Conservation (phyloP, 2,888 invertebrate genomes). For the Hirudinaria manillensis region DNA sequence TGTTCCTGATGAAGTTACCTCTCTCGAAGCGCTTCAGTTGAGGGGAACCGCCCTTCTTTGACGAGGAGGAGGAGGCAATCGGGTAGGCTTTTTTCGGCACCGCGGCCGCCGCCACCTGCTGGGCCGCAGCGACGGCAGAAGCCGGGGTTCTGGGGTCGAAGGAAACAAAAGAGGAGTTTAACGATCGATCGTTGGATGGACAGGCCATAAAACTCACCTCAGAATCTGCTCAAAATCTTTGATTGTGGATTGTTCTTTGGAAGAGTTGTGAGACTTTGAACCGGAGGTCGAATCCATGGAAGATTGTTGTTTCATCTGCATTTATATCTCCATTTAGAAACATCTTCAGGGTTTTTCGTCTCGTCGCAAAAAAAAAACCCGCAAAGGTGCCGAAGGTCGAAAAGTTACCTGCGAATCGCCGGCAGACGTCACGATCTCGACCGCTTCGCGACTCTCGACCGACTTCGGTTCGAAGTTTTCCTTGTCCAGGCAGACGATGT, state of each 20-base stretch:
- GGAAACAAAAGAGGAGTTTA: background rate
- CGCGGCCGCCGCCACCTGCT: background rate
- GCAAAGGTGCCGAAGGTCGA: too few relatives aligned
- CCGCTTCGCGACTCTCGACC: background rate
- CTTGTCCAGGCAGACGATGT: background rate
- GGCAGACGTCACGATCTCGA: background rate
- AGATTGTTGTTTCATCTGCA: conserved; percentile 5
- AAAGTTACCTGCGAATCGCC: background rate
- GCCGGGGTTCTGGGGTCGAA: background rate
- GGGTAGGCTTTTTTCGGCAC: too few relatives aligned
- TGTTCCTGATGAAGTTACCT: conserved; percentile 88
- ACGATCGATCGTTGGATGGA: background rate
- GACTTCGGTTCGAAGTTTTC: conserved; percentile 1
- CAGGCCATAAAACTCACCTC: background rate
- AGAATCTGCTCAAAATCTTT: conserved; percentile 12
- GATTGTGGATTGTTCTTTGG: background rate
- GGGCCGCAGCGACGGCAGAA: background rate
- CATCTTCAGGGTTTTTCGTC: background rate
- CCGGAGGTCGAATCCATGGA: background rate
- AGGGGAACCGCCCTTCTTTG: conserved; percentile 16
- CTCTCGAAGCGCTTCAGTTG: conserved; percentile 67
- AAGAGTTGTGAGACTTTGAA: background rate
- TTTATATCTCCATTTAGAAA: too few relatives aligned
- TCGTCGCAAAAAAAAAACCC: background rate
- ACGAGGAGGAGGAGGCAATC: background rate